phyloP scores from a whole-genome alignment of 2,888 invertebrate species.

The Hoplodrina blanda region DNA sequence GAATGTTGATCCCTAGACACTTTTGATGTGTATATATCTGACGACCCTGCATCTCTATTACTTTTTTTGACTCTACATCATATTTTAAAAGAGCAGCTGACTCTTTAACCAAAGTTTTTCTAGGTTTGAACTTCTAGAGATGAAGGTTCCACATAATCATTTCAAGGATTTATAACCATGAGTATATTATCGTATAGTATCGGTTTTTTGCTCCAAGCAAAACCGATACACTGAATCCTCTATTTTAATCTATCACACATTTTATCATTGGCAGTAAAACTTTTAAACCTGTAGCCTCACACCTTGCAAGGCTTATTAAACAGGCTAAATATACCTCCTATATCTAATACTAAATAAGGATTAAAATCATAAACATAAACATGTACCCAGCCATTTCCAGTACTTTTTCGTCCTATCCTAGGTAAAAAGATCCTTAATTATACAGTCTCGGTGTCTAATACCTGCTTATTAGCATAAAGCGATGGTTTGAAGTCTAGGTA shows the following conservation, averaged over 20 bases:
- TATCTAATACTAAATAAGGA: constrained; percentile 22
- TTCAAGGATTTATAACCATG: not conserved
- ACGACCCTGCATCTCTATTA: too few relatives aligned
- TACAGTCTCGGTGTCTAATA: constrained; percentile 33
- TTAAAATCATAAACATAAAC: constrained; percentile 33
- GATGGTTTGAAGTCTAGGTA: constrained; percentile 4
- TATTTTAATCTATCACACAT: not conserved
- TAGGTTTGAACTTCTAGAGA: not conserved
- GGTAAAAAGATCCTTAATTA: constrained; percentile 30
- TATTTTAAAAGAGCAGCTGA: not conserved
- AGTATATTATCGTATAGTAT: too few relatives aligned
- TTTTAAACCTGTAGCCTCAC: constrained; percentile 9
- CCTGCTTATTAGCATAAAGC: constrained; percentile 34
- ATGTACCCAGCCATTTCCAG: not conserved
- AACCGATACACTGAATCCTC: not conserved
- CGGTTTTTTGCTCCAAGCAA: too few relatives aligned
- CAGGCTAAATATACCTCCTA: constrained; percentile 21
- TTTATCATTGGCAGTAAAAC: not conserved
- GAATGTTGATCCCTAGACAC: too few relatives aligned
- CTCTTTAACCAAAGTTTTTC: not conserved
- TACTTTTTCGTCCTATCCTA: constrained; percentile 15
- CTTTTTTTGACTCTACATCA: too few relatives aligned
- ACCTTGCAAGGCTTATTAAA: constrained; percentile 36
- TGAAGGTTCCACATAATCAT: not conserved
- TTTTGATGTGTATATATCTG: too few relatives aligned